Evolutionary conservation across 23 tunicate genomes (phyloP), one percentile per base, ranked within the genome.

Genomic region (Halocynthia roretzi): DNA sequence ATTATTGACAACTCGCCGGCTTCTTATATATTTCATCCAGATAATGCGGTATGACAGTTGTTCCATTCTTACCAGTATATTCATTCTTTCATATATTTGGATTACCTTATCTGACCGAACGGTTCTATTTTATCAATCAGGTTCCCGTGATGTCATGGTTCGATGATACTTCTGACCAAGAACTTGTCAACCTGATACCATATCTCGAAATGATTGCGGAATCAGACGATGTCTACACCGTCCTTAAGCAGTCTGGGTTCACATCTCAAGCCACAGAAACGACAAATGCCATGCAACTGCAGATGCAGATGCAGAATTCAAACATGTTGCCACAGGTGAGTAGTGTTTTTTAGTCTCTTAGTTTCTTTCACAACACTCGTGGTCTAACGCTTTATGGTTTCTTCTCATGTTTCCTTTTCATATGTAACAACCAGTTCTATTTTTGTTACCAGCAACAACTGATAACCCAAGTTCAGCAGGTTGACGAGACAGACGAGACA

Each of bases 1-100:
- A 96, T 96, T 64, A 85, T 96, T 67, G 99, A 96, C 77, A 96
- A 96, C 71, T 86, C 94, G 7, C 99, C 99, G 19, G 99, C 99
- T 6, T 89, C 96, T 10, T 96, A 96, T 53, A 85, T 87, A 12
- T 96, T 89, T 78, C 99, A 96, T 56, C 99, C 99, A 5, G 89
- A 96, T 68, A 96, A 96, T 81, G 99, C 99, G 57, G 93, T 92
- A 68, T 77, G 92, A 77, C 56, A 9, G 55, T 23, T 22, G n/a
- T 17, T 14, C 63, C 63, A 58, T 58, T 58, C 17, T 31, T 31
- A 31, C 44, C 44, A 31, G 44, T 31, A 31, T 31, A 31, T 31
- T 31, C 44, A 31, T 31, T 31, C 44, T 31, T 2, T 31, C 44
- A 31, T 31, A 1, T 31, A 31, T 31, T 31, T 31, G 44, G 44